phyloP scores from a whole-genome alignment of 2,797 vertebrate species.

The Gastrophryne carolinensis region DNA sequence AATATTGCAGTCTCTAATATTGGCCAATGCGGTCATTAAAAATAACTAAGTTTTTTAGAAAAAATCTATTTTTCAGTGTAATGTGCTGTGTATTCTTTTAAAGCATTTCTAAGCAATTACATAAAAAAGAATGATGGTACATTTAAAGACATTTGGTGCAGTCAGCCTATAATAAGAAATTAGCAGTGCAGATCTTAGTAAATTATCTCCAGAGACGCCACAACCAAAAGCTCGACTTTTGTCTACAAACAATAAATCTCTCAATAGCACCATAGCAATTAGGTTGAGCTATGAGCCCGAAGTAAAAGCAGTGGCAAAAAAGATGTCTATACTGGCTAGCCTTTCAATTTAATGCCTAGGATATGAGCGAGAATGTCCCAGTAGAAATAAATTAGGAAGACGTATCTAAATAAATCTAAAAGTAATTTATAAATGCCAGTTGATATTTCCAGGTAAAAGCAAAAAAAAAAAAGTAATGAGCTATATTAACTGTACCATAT shows the following conservation, averaged over 20 bases:
- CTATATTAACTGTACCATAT: conserved; percentile 30
- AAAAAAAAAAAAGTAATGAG: conserved; percentile 17
- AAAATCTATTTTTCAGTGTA: conserved; percentile 29
- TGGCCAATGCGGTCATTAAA: too few species aligned
- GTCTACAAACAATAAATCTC: conserved; percentile 55
- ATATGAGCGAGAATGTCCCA: conserved; percentile 51
- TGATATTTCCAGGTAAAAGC: conserved; percentile 47
- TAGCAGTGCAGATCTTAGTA: conserved; percentile 54
- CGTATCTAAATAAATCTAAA: conserved; percentile 38
- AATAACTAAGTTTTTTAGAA: too few species aligned
- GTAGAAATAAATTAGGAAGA: conserved; percentile 35
- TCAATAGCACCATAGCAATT: conserved; percentile 54
- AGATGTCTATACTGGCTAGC: conserved; percentile 21
- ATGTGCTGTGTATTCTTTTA: conserved; percentile 58
- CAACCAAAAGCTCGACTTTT: conserved; percentile 45
- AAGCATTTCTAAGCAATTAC: conserved; percentile 55
- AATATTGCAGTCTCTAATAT: neutral
- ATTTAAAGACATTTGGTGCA: conserved; percentile 55
- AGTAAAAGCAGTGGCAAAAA: conserved; percentile 41
- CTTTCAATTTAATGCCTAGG: conserved; percentile 40
- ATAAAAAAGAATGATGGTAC: conserved; percentile 60
- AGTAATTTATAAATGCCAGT: conserved; percentile 38
- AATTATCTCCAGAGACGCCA: conserved; percentile 54
- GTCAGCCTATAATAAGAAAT: conserved; percentile 58
- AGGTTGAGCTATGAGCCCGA: conserved; percentile 52